phyloP scores from a whole-genome alignment of 1,140 invertebrate species.

The Ooceraea biroi region DNA sequence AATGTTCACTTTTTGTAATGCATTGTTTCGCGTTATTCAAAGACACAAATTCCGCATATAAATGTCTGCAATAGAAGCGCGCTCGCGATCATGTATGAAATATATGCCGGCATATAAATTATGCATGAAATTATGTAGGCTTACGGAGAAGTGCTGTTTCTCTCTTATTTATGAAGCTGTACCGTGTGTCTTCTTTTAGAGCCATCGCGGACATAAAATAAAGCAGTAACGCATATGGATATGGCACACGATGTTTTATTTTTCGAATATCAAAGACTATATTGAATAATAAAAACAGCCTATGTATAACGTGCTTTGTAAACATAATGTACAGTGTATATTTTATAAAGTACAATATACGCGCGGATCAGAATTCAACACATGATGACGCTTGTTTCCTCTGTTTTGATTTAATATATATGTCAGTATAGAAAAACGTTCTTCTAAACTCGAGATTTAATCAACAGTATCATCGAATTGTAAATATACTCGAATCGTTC shows the following conservation, averaged over 20 bases:
- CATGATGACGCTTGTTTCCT: too few species aligned
- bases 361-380: too few species aligned
- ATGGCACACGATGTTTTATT: background rate
- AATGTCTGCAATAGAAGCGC: background rate
- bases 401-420: too few species aligned
- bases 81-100: constrained; percentile 9
- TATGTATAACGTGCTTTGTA: background rate
- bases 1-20: background rate
- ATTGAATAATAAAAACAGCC: constrained; percentile 22
- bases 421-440: too few species aligned
- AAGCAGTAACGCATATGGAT: constrained; percentile 17
- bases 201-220: background rate
- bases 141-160: background rate
- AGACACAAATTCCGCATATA: constrained; percentile 2
- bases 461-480: too few species aligned
- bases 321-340: background rate
- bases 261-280: constrained; percentile 20
- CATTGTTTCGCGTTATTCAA: background rate
- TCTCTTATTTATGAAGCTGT: constrained; percentile 25
- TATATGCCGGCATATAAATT: constrained; percentile 6
- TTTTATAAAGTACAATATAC: too few species aligned
- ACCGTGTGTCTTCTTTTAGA: background rate
- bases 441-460: too few species aligned
- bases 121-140: constrained; percentile 30
- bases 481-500: too few species aligned